Base-by-base conservation (phyloP, 2,797 vertebrate genomes). In the Gastrophryne carolinensis region DNA sequence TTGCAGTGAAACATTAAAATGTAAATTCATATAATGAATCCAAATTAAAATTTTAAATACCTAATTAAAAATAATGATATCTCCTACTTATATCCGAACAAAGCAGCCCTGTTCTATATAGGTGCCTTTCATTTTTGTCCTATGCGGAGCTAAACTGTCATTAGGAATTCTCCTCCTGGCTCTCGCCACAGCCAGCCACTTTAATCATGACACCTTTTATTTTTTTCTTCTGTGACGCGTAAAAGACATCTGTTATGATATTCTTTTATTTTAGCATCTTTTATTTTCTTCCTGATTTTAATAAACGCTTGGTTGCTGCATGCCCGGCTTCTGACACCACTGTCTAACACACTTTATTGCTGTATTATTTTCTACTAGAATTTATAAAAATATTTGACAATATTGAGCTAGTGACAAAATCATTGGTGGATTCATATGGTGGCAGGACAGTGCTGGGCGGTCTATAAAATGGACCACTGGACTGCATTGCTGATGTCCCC, bases 61-160 rank as follows among this genome's bases (percentile, higher is more conserved):
- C 39, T 68, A 78, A 78, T 78, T 78, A 78, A 72, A 72, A 78
- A 65, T 77, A 77, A 77, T 78, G 75, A 72, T 32, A 77, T 70
- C 49, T 27, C 56, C 29, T 56, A 70, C 74, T 35, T 56, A 27
- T 44, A 54, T 30, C 2, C 17, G 39, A 50, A 72, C 67, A 72
- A 63, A 63, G 39, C 21, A 2, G 10, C 61, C 50, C 50, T 72
- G 61, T 72, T 72, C 56, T 72, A 49, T 50, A 65, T 49, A 29
- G 35, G 53, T 49, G 57, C 26, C 6, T 34, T 47, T 41, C 62
- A 47, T 15, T 63, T 44, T 77, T 66, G 65, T 56, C 39, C 35
- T 21, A 37, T 19, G 23, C 2, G 32, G 27, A 3, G 24, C 37
- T 61, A 72, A 72, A 69, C 58, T 65, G 63, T 58, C 69, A 64